A percentile compares a stretch with the other conserved stretches of the same genome.
Evolutionary conservation across 2,113 vertebrate species (phyloP).

Genomic region (Piaya cayana): DNA sequence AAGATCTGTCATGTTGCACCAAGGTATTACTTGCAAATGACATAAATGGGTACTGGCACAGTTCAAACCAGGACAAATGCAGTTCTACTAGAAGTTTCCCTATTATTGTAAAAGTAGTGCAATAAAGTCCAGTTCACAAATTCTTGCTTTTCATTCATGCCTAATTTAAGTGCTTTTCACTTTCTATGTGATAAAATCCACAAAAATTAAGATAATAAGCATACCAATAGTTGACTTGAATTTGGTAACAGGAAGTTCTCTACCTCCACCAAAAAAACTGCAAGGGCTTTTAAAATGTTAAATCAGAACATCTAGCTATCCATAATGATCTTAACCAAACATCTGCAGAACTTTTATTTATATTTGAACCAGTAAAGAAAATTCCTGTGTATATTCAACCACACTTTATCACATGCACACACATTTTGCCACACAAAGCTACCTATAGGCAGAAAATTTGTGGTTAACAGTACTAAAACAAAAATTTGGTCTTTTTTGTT

Average conservation of each 20-base stretch:
- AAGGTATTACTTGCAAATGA: neutral
- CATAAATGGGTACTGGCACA: neutral
- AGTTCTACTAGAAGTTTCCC: neutral
- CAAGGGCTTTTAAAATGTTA: neutral
- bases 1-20: neutral
- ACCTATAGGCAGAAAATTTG: neutral
- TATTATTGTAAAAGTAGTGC: neutral
- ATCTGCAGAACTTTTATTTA: neutral
- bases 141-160: neutral
- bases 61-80: neutral
- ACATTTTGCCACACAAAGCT: neutral
- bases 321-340: neutral
- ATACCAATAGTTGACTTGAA: neutral
- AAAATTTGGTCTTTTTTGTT: fast-evolving
- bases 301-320: neutral
- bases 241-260: neutral
- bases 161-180: neutral
- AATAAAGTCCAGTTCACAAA: neutral
- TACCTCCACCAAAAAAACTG: neutral
- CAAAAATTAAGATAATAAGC: neutral
- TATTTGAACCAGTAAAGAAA: neutral
- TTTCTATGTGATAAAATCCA: neutral
- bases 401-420: neutral
- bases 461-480: neutral
- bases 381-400: neutral